A percentile compares a stretch with the other conserved stretches of the same genome.
These are phyloP conservation scores for Eretmocerus hayati DNA, from an alignment of 2,888 invertebrate species.

Conservation along the genomic window DNA sequence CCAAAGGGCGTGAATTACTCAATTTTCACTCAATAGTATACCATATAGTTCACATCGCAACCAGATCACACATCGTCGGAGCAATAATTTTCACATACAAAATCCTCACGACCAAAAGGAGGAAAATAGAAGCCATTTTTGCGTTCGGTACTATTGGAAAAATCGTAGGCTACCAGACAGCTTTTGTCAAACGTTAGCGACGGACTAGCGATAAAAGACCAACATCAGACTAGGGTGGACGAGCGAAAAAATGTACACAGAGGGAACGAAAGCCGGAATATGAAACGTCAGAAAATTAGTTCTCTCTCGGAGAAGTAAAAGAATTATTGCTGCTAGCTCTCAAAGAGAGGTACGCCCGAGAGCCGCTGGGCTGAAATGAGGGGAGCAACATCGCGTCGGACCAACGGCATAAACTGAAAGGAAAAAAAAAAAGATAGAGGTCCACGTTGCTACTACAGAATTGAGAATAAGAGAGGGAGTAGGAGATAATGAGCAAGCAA, in stretches of 20 bases:
- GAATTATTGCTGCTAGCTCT: constrained; percentile 37
- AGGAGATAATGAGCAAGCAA: constrained; percentile 18
- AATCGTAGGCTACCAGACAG: background rate
- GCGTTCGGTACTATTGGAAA: constrained; percentile 14
- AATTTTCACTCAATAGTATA: too few species aligned
- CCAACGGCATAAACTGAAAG: too few species aligned
- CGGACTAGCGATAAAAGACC: constrained; percentile 24
- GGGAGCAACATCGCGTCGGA: too few species aligned
- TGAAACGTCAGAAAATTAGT: constrained; percentile 33
- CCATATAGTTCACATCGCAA: too few species aligned
- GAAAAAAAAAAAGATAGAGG: constrained; percentile 8
- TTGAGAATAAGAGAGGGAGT: constrained; percentile 9
- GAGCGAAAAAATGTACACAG: background rate
- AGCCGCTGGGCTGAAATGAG: too few species aligned
- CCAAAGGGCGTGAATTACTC: too few species aligned
- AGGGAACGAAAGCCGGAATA: constrained; percentile 9
- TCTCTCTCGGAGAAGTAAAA: constrained; percentile 33
- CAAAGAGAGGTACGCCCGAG: constrained; percentile 23
- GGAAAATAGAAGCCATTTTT: constrained; percentile 12
- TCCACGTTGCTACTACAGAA: background rate
- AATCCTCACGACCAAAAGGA: background rate
- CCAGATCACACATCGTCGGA: too few species aligned
- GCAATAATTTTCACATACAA: too few species aligned
- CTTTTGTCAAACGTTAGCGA: too few species aligned
- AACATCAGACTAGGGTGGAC: constrained; percentile 1